A percentile compares a stretch with the other conserved stretches of the same genome.
phyloP scores from a whole-genome alignment of 1,140 invertebrate species.

The Plectrocnemia conspersa region DNA sequence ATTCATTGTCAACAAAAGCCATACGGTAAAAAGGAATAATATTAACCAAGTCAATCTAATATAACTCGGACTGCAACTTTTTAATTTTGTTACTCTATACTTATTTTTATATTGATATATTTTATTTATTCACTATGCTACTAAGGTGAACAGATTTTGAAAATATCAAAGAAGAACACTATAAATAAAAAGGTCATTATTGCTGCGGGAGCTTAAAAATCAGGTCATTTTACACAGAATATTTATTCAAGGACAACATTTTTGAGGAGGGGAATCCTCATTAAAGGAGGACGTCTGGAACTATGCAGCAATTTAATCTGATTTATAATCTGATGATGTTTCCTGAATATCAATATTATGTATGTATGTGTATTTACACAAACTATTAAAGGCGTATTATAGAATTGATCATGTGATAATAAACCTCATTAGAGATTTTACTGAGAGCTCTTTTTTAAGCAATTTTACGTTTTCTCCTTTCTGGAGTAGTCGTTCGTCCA shows the following conservation, averaged over 20 bases:
- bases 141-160: no score
- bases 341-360: slow-evolving; percentile 49
- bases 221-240: no score
- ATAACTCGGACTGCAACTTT: slow-evolving; percentile 74
- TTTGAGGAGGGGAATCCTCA: no score
- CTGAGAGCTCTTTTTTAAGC: slow-evolving; percentile 80
- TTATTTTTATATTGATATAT: slow-evolving; percentile 82
- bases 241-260: no score
- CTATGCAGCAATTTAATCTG: slow-evolving; percentile 86
- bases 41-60: slow-evolving; percentile 72
- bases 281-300: no score
- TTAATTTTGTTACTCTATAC: slow-evolving; percentile 87
- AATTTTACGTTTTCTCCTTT: slow-evolving; percentile 80
- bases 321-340: slow-evolving; percentile 59
- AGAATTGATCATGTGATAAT: slow-evolving; percentile 97
- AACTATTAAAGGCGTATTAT: not conserved
- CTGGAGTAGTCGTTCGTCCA: no score
- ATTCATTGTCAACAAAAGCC: slow-evolving; percentile 74
- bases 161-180: no score
- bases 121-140: no score
- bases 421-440: slow-evolving; percentile 97
- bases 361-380: not conserved
- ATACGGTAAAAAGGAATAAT: slow-evolving; percentile 69
- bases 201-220: no score
- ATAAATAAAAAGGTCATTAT: no score